These are phyloP conservation scores for Motacilla tschutschensis DNA, from an alignment of 2,113 vertebrate genomes.

Conservation along the genomic window DNA sequence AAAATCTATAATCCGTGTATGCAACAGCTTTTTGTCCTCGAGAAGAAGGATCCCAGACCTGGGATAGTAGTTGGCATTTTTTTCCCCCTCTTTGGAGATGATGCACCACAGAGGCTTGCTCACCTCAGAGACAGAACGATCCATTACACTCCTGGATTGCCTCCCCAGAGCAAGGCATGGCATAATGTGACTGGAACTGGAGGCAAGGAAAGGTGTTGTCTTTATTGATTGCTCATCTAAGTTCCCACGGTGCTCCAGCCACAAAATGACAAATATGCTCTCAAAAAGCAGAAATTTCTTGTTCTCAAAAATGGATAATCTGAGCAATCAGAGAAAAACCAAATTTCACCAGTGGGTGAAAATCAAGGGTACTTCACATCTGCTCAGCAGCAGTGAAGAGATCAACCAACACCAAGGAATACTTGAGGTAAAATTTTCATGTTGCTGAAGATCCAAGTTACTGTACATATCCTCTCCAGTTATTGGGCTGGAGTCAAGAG, in stretches of 20 bases:
- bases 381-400: neutral
- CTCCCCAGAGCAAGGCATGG: neutral
- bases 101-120: neutral
- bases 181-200: neutral
- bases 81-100: neutral
- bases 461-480: neutral
- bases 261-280: neutral
- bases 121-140: neutral
- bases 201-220: neutral
- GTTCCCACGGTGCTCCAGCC: neutral
- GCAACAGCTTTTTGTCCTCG: neutral
- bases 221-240: neutral
- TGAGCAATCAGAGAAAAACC: neutral
- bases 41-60: neutral
- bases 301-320: neutral
- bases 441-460: neutral
- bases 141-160: neutral
- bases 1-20: neutral
- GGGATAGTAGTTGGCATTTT: neutral
- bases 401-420: neutral
- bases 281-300: neutral
- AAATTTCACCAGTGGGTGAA: neutral
- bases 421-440: neutral
- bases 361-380: neutral
- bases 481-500: neutral